Percentiles rank a stretch among this genome's conserved stretches.
phyloP scores from a whole-genome alignment of 2,888 invertebrate species.

The Epinotia demarniana region DNA sequence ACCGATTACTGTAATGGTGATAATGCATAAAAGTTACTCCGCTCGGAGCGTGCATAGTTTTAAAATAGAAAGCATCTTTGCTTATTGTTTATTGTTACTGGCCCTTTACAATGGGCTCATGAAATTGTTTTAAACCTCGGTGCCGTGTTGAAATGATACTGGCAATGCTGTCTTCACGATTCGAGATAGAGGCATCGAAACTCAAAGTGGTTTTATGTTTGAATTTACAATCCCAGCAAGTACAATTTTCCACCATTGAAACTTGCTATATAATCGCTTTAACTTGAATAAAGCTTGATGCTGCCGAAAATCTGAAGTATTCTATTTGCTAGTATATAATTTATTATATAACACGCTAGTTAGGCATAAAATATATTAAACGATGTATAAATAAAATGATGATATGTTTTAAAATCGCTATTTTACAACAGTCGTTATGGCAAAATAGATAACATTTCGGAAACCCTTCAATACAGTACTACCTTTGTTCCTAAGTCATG shows the following conservation, averaged over 20 bases:
- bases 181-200: constrained; percentile 52
- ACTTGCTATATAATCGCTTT: not conserved
- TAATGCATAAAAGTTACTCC: constrained; percentile 71
- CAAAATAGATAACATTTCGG: too few relatives aligned
- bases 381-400: too few relatives aligned
- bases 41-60: constrained; percentile 59
- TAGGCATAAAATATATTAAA: too few relatives aligned
- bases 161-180: constrained; percentile 53
- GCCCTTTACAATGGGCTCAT: constrained; percentile 61
- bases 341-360: too few relatives aligned
- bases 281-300: too few relatives aligned
- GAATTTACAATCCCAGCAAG: not conserved
- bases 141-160: constrained; percentile 51
- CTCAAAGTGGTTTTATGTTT: constrained; percentile 52
- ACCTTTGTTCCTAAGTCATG: too few relatives aligned
- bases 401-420: too few relatives aligned
- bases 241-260: not conserved
- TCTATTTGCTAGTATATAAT: too few relatives aligned
- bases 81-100: constrained; percentile 64
- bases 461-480: too few relatives aligned
- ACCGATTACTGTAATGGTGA: constrained; percentile 69
- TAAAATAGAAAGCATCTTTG: constrained; percentile 67
- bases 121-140: constrained; percentile 54
- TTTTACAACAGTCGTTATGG: too few relatives aligned
- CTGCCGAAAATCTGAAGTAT: too few relatives aligned